A percentile compares a stretch with the other conserved stretches of the same genome.
These are phyloP conservation scores for Nymphicus hollandicus DNA, from an alignment of 2,113 vertebrate species.

Conservation along the genomic window DNA sequence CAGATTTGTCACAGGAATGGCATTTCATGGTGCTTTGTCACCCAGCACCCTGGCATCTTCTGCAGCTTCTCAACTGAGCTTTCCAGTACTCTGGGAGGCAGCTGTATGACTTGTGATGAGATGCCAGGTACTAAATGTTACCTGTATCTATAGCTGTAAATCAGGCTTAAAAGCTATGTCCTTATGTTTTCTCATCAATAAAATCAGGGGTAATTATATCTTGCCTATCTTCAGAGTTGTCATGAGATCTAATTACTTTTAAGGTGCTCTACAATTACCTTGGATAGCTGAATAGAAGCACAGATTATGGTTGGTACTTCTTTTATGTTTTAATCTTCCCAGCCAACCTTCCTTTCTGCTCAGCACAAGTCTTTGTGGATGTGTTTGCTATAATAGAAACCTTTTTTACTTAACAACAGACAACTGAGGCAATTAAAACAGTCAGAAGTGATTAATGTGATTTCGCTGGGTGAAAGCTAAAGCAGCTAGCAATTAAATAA, in stretches of 20 bases:
- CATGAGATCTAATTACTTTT: background rate
- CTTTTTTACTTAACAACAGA: conserved; percentile 27
- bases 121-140: background rate
- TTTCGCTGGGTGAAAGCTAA: conserved; percentile 46
- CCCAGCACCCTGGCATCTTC: background rate
- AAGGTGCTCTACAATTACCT: background rate
- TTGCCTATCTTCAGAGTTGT: background rate
- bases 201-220: background rate
- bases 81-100: background rate
- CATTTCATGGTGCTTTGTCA: rapidly evolving
- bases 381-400: conserved; percentile 6
- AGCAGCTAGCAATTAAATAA: conserved; percentile 25
- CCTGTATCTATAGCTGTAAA: background rate
- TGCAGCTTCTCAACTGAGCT: background rate
- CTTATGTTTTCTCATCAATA: background rate
- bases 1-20: background rate
- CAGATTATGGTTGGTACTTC: background rate
- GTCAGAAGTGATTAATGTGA: conserved; percentile 50
- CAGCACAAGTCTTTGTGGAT: background rate
- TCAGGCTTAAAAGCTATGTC: background rate
- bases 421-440: conserved; percentile 18
- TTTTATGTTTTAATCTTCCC: background rate
- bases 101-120: background rate
- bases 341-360: background rate
- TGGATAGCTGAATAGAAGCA: background rate